Conservation (phyloP, 2,113 vertebrate species). For the Mustelus asterias region DNA sequence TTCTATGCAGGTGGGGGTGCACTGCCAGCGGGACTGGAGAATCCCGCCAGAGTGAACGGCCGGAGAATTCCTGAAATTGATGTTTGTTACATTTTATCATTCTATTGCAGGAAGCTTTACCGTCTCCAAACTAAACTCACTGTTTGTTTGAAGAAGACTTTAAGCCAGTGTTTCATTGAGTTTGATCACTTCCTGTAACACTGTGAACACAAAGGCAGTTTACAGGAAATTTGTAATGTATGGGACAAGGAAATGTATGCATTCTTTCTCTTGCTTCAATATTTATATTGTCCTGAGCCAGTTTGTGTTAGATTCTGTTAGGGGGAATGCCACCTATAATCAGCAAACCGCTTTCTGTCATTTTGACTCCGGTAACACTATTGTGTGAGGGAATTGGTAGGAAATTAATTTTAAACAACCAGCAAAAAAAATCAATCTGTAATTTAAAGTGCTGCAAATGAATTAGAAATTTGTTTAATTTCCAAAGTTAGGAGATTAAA, state of each 20-base stretch:
- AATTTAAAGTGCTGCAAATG: neutral
- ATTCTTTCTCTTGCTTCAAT: neutral
- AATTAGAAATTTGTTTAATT: constrained; percentile 17
- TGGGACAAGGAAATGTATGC: neutral
- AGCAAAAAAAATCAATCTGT: neutral
- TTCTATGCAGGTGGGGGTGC: too few relatives aligned
- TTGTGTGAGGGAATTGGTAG: neutral
- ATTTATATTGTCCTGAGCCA: neutral
- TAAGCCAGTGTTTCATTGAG: neutral
- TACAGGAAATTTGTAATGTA: neutral
- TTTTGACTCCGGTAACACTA: too few relatives aligned
- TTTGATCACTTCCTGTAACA: neutral
- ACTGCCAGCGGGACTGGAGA: too few relatives aligned
- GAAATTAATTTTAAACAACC: constrained; percentile 11
- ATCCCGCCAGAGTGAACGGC: too few relatives aligned
- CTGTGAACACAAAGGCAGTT: neutral
- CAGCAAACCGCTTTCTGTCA: neutral
- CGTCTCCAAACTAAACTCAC: neutral
- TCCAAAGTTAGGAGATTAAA: neutral
- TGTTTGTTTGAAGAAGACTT: neutral
- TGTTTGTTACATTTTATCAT: neutral
- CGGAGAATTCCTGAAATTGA: neutral
- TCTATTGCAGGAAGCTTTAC: neutral
- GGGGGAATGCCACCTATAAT: neutral
- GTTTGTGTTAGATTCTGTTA: neutral